Evolutionary conservation across 2,888 invertebrate genomes (phyloP), one percentile per base, ranked within the genome.

Genomic region (Catocala fraxini): DNA sequence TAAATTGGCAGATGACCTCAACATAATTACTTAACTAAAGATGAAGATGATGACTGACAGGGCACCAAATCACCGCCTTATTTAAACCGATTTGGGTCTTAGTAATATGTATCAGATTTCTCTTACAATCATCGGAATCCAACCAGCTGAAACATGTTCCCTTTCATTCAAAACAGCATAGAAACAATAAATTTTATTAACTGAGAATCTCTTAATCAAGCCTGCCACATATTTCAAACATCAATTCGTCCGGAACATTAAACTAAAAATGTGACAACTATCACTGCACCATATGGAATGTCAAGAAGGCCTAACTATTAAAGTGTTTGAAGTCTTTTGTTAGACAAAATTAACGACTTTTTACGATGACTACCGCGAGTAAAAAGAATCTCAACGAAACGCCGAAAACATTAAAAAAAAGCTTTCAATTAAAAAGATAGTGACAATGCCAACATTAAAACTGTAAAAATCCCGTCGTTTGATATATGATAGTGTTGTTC

Each of bases 401-500:
- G 83, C 84, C 85, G 86, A 88, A 88, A 87, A 88, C 85, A 86
- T 88, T 86, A 89, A 89, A 88, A 25, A 89, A 88, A 88, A 87
- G 73, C 87, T 82, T 89, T 90, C 88, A 92, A 77, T 78, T 77
- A 71, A 91, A 91, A 89, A 89, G 84, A 90, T 89, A 90, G 93
- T 89, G 91, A 92, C 93, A 93, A 91, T 92, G 85, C 86, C 86
- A 89, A 85, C 89, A 86, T 89, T 88, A 89, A 39, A 39, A 90
- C 80, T 75, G 76, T 77, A 81, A 83, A 74, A 85, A 88, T 86
- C 86, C 83, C 82, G 80, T 77, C 92, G 86, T 94, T 94, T 94
- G 93, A 94, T 91, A 94, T 91, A 85, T 87, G 93, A 94, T 94
- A 94, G 89, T 83, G 90, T 93, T 93, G 93, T 89, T 85, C 66